Percentiles rank a stretch among this genome's conserved stretches.
These are phyloP conservation scores for Syngnathus typhle DNA, from an alignment of 2,113 vertebrate species.

Conservation along the genomic window DNA sequence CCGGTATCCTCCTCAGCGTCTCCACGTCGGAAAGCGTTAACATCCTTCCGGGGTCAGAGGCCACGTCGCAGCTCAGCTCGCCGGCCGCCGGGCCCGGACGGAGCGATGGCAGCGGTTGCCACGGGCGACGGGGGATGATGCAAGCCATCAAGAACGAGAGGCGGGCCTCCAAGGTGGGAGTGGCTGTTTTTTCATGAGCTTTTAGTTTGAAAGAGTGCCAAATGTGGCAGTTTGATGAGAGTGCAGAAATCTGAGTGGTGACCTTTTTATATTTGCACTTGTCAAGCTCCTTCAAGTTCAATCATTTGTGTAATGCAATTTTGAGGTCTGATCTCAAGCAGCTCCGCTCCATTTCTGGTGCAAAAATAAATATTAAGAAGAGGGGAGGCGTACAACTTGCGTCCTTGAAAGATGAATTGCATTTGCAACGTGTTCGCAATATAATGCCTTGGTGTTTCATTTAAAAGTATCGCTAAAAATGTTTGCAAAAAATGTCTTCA, in stretches of 20 bases:
- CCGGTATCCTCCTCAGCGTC: slow-evolving; percentile 55
- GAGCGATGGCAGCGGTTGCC: slow-evolving; percentile 66
- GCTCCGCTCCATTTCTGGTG: too few relatives aligned
- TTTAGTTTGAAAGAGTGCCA: too few relatives aligned
- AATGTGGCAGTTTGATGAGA: neutral
- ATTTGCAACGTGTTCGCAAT: too few relatives aligned
- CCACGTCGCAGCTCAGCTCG: slow-evolving; percentile 77
- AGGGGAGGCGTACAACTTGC: too few relatives aligned
- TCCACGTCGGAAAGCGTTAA: slow-evolving; percentile 69
- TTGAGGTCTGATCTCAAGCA: too few relatives aligned
- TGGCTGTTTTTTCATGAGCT: neutral
- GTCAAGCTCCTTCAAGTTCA: neutral
- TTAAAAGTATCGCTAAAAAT: too few relatives aligned
- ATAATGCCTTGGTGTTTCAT: too few relatives aligned
- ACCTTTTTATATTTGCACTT: neutral
- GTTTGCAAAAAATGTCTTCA: too few relatives aligned
- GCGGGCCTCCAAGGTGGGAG: slow-evolving; percentile 83
- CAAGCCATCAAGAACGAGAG: slow-evolving; percentile 96
- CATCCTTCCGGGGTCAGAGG: slow-evolving; percentile 78
- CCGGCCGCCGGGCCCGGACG: slow-evolving; percentile 58
- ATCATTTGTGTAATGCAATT: neutral
- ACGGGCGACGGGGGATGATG: slow-evolving; percentile 90
- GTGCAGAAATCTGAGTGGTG: neutral
- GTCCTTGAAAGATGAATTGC: too few relatives aligned
- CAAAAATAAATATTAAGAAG: too few relatives aligned